phyloP scores from a whole-genome alignment of 1,140 invertebrate genomes.

The Trypoxylus dichotomus region DNA sequence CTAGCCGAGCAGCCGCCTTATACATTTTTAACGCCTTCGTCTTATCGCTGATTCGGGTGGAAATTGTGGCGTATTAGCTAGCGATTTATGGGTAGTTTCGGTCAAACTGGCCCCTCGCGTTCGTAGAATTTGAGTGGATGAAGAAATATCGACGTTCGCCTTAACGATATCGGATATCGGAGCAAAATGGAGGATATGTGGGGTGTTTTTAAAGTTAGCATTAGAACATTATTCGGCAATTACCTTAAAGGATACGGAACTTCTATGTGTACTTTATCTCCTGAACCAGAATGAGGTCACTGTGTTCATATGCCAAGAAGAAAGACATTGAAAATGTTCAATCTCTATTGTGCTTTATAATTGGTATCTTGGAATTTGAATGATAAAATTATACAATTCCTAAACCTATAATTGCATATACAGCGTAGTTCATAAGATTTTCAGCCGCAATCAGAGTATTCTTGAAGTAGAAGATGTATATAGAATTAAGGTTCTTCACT shows the following conservation, averaged over 20 bases:
- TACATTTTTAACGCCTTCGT: background rate
- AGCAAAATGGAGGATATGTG: background rate
- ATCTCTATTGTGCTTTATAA: too few species aligned
- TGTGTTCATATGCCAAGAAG: too few species aligned
- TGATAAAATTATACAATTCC: too few species aligned
- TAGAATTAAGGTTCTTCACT: too few species aligned
- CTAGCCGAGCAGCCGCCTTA: background rate
- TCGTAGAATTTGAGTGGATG: background rate
- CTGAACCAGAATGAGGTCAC: too few species aligned
- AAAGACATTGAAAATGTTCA: too few species aligned
- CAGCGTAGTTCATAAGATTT: too few species aligned
- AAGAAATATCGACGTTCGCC: background rate
- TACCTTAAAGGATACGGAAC: background rate
- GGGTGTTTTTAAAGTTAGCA: background rate
- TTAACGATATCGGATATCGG: background rate
- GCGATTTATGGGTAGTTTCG: background rate
- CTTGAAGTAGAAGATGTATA: too few species aligned
- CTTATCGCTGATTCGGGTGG: constrained; percentile 1
- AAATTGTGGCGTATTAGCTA: background rate
- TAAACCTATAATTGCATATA: too few species aligned
- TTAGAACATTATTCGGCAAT: background rate
- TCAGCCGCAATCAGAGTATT: too few species aligned
- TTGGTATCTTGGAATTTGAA: too few species aligned
- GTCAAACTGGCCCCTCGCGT: background rate
- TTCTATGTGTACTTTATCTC: too few species aligned